Conservation (phyloP, 2,113 vertebrate species). For the Theristicus caerulescens region DNA sequence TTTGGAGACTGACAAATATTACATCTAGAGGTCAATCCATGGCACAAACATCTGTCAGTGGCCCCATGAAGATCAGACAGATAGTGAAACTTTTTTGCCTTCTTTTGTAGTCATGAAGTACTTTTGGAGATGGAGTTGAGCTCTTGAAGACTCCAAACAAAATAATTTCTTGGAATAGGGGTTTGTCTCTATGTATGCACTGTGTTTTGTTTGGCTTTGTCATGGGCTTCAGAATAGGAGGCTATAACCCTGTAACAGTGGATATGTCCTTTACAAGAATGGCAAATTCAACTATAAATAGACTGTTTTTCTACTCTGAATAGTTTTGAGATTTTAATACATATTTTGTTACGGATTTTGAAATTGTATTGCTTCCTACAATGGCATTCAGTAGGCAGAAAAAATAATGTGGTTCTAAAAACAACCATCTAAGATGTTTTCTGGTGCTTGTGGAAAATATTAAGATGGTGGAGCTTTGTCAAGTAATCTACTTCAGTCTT, state of each 20-base stretch:
- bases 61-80: background rate
- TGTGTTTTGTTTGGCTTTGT: slow-evolving; percentile 66
- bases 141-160: slow-evolving; percentile 53
- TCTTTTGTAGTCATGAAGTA: background rate
- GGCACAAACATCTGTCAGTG: background rate
- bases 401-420: background rate
- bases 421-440: background rate
- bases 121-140: slow-evolving; percentile 29
- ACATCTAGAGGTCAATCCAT: background rate
- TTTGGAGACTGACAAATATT: background rate
- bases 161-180: slow-evolving; percentile 61
- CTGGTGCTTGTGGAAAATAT: background rate
- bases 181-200: slow-evolving; percentile 20
- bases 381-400: background rate
- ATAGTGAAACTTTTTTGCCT: background rate
- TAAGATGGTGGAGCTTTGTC: background rate
- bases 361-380: background rate
- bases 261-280: slow-evolving; percentile 57
- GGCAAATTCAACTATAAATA: slow-evolving; percentile 60
- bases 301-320: slow-evolving; percentile 22
- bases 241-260: slow-evolving; percentile 15
- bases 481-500: background rate
- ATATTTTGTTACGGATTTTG: background rate
- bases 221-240: slow-evolving; percentile 48
- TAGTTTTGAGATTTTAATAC: slow-evolving; percentile 22